Evolutionary conservation across 92 coral and sea anemone genomes (phyloP).

Genomic region (Heteractis magnifica): DNA sequence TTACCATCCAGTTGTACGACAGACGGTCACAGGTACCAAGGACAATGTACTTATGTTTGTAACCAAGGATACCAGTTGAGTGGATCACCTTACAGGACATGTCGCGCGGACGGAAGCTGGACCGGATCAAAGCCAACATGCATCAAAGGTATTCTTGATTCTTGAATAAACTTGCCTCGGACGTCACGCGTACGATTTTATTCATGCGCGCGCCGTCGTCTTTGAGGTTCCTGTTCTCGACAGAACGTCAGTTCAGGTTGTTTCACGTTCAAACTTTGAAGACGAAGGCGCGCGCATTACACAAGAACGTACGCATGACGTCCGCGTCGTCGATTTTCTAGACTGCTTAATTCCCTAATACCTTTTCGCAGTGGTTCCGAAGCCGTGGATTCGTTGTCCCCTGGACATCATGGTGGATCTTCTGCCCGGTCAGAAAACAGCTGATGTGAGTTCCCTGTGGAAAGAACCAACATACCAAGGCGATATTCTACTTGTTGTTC

Average conservation of each 20-base stretch:
- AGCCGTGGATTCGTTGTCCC: conserved; percentile 86
- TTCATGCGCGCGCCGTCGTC: too few relatives aligned
- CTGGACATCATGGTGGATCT: conserved; percentile 51
- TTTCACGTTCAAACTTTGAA: too few relatives aligned
- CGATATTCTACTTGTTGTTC: conserved; percentile 49
- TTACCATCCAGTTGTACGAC: conserved; percentile 49
- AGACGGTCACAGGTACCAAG: conserved; percentile 51
- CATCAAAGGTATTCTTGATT: conserved; percentile 37
- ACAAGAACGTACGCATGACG: too few relatives aligned
- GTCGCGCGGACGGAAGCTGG: conserved; percentile 75
- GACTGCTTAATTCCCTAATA: background rate
- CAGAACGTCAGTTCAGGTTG: too few relatives aligned
- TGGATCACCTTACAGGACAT: conserved; percentile 37
- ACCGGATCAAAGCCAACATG: conserved; percentile 67
- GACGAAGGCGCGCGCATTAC: too few relatives aligned
- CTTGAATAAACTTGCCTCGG: background rate
- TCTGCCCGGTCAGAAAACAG: conserved; percentile 53
- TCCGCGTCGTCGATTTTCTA: too few relatives aligned
- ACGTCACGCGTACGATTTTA: too few relatives aligned
- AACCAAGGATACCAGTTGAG: conserved; percentile 45
- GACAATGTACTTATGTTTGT: conserved; percentile 60
- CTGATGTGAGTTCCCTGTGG: conserved; percentile 78
- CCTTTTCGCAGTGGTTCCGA: conserved; percentile 33
- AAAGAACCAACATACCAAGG: conserved; percentile 66
- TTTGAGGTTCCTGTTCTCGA: background rate